Evolutionary conservation across 2,797 vertebrate species (phyloP).

Genomic region (Artibeus lituratus): DNA sequence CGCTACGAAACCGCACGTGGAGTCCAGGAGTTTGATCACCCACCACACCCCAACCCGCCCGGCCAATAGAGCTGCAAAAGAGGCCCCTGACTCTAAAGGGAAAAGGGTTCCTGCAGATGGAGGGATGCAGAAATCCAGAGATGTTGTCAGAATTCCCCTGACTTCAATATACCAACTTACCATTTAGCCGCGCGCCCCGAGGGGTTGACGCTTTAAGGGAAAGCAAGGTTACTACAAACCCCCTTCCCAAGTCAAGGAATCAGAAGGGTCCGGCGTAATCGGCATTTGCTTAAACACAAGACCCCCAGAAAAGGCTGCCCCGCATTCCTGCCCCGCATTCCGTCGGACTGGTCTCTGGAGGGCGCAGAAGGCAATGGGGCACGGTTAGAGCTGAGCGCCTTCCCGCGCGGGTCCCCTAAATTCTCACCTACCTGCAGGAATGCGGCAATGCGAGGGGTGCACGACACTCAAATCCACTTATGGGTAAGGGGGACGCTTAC

Average conservation of each 20-base stretch:
- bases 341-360: neutral
- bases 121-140: neutral
- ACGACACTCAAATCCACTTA: neutral
- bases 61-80: neutral
- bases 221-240: neutral
- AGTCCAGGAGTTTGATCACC: neutral
- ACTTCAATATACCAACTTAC: neutral
- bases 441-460: neutral
- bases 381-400: neutral
- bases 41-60: neutral
- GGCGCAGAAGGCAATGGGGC: neutral
- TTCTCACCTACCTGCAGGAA: neutral
- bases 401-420: neutral
- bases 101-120: rapidly evolving
- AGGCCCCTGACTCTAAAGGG: neutral
- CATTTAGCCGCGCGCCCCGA: neutral
- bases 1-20: neutral
- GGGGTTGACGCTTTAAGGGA: neutral
- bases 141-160: neutral
- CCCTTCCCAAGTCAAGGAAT: neutral
- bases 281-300: neutral
- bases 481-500: neutral
- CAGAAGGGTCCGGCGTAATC: neutral
- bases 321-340: too few species aligned
- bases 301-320: neutral